These are phyloP conservation scores for Lampropteryx suffumata DNA, from an alignment of 2,888 invertebrate genomes.

Conservation along the genomic window DNA sequence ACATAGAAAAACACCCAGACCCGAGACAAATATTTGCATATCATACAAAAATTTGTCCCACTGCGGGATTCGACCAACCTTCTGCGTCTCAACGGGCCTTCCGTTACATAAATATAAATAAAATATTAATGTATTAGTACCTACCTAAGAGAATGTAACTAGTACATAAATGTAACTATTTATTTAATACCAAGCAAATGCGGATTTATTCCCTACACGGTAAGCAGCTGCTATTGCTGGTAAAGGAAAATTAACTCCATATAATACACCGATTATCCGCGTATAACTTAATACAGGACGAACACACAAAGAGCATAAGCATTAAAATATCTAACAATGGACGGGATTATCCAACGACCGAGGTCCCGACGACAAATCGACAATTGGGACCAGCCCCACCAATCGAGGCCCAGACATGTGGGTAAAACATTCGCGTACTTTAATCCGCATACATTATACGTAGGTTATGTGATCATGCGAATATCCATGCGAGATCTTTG, in stretches of 20 bases:
- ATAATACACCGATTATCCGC: constrained; percentile 81
- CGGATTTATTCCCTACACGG: constrained; percentile 27
- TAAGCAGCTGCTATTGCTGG: constrained; percentile 72
- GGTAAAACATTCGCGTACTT: constrained; percentile 46
- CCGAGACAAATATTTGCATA: no score
- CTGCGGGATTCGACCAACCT: no score
- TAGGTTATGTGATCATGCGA: constrained; percentile 2
- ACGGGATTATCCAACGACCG: constrained; percentile 70
- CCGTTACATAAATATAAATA: no score
- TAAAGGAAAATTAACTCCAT: constrained; percentile 78
- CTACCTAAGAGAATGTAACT: no score
- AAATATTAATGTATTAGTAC: no score
- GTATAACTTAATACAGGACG: constrained; percentile 79
- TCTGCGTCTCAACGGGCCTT: no score
- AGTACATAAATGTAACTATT: constrained; percentile 2
- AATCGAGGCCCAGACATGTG: constrained; percentile 51
- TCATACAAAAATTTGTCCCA: no score
- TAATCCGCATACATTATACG: constrained; percentile 22
- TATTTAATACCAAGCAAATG: constrained; percentile 13
- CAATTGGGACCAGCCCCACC: constrained; percentile 19
- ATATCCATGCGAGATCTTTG: not conserved
- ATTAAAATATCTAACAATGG: constrained; percentile 80
- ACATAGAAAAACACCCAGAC: no score
- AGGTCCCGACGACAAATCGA: constrained; percentile 50
- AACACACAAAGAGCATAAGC: constrained; percentile 75